Conservation (phyloP, 2,888 invertebrate species). For the Bhutanitis thaidina region DNA sequence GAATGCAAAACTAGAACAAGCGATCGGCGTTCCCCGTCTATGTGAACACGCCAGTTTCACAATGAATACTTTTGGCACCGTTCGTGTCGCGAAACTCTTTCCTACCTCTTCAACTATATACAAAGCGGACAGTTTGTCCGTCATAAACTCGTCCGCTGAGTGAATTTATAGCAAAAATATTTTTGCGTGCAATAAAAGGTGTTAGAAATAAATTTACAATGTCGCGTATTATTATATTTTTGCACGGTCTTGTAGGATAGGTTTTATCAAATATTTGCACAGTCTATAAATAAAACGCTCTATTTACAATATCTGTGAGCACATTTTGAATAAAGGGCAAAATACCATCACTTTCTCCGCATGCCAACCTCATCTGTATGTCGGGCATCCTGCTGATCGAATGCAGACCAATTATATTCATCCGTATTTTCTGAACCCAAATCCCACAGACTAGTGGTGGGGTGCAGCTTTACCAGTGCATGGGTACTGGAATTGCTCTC, state of each 20-base stretch:
- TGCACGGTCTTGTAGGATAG: background rate
- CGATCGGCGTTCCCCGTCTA: background rate
- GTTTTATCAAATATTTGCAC: background rate
- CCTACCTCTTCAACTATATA: background rate
- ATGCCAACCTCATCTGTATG: too few species aligned
- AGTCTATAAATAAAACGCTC: too few species aligned
- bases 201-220: slow-evolving; percentile 1
- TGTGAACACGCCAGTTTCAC: background rate
- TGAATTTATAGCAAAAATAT: slow-evolving; percentile 8
- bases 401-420: too few species aligned
- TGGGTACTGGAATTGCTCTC: too few species aligned
- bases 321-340: too few species aligned
- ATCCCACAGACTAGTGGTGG: too few species aligned
- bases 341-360: too few species aligned
- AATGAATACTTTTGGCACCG: slow-evolving; percentile 8
- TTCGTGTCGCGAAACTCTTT: background rate
- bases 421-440: too few species aligned
- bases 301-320: too few species aligned
- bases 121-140: slow-evolving; percentile 2
- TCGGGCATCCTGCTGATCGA: too few species aligned
- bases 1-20: too few species aligned
- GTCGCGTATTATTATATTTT: background rate
- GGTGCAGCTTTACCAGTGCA: too few species aligned
- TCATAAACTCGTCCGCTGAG: slow-evolving; percentile 10
- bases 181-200: slow-evolving; percentile 3